Conservation (phyloP, 53 echinoderm and acorn worm genomes). For the Hippasteria phrygiana region DNA sequence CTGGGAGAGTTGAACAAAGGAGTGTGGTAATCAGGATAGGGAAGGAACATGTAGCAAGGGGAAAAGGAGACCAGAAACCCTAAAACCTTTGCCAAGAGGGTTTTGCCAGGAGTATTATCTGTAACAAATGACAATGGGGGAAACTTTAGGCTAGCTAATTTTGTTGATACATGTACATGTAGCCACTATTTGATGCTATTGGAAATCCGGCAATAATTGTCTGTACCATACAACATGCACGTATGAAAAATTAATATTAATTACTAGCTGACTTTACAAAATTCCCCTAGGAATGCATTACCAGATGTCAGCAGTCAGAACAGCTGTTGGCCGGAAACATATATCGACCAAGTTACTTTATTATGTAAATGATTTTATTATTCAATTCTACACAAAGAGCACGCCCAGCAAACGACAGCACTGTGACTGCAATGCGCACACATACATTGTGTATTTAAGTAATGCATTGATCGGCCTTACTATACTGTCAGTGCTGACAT, state of each 20-base stretch:
- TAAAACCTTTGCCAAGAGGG: no score
- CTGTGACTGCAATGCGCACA: neutral
- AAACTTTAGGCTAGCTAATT: neutral
- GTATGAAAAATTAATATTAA: neutral
- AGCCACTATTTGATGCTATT: neutral
- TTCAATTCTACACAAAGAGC: slow-evolving; percentile 7
- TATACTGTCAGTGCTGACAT: neutral
- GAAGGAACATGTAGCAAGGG: no score
- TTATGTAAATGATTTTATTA: slow-evolving; percentile 11
- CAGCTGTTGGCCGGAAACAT: slow-evolving; percentile 23
- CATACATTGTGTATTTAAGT: no score
- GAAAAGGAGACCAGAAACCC: no score
- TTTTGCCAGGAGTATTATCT: no score
- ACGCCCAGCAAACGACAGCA: no score
- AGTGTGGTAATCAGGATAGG: no score
- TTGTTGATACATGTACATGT: neutral
- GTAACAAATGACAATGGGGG: no score
- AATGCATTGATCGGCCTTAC: neutral
- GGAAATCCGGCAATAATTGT: neutral
- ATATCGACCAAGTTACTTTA: slow-evolving; percentile 19
- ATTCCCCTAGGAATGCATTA: neutral
- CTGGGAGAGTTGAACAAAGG: no score
- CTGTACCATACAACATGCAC: neutral
- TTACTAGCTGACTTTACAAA: no score
- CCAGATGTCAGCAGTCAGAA: neutral